Conservation (phyloP, 2,797 vertebrate species). For the Gymnoscopelus microlampas region DNA sequence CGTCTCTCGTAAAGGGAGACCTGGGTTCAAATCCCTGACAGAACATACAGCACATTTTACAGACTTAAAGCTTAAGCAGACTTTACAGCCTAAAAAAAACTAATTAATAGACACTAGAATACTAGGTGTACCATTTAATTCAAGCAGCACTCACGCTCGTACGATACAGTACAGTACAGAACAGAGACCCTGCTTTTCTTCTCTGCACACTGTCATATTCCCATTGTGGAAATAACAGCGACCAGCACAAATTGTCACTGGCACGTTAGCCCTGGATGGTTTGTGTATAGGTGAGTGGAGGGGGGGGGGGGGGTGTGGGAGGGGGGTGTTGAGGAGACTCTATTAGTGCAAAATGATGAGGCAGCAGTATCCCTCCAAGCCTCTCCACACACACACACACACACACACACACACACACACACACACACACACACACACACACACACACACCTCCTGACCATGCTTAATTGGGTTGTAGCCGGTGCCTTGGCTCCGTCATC, state of each 20-base stretch:
- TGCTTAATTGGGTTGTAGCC: constrained; percentile 77
- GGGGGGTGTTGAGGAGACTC: constrained; percentile 14
- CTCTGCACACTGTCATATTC: too few species aligned
- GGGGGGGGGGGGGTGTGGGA: background rate
- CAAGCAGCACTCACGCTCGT: too few species aligned
- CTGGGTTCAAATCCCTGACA: too few species aligned
- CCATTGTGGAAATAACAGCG: constrained; percentile 73
- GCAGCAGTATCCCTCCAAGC: constrained; percentile 59
- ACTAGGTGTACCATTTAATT: too few species aligned
- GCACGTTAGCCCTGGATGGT: constrained; percentile 56
- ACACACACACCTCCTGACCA: constrained; percentile 32
- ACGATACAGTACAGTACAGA: too few species aligned
- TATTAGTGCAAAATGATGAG: constrained; percentile 70
- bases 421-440: constrained; percentile 24
- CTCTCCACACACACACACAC: background rate
- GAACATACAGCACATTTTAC: too few species aligned
- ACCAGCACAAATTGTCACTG: constrained; percentile 63
- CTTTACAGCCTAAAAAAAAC: too few species aligned
- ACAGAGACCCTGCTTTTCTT: too few species aligned
- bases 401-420: background rate
- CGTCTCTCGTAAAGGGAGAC: too few species aligned
- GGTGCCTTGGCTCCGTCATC: constrained; percentile 66
- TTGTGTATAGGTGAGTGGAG: constrained; percentile 28
- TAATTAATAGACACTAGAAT: too few species aligned
- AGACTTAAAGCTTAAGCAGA: too few species aligned